Evolutionary conservation across 2,797 vertebrate species (phyloP).

Genomic region (Sebastes iracundus): DNA sequence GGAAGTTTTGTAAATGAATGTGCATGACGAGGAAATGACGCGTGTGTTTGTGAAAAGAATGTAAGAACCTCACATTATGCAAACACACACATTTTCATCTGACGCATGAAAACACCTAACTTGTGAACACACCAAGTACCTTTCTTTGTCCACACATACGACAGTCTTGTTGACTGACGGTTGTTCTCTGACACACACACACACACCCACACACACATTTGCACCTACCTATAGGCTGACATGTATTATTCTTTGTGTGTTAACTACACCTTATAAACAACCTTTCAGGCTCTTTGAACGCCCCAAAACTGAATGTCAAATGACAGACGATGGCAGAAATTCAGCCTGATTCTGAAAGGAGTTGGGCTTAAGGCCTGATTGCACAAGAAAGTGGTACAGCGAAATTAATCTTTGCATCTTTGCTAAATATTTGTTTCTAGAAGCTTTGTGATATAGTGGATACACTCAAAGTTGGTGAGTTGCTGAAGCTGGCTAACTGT

Average conservation of each 20-base stretch:
- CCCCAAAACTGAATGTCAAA: neutral
- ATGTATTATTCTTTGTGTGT: neutral
- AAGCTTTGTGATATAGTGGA: too few relatives aligned
- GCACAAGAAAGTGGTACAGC: neutral
- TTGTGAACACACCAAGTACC: neutral
- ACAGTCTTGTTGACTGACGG: neutral
- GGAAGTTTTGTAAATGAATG: neutral
- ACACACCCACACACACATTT: neutral
- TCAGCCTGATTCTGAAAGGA: neutral
- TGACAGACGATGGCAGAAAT: neutral
- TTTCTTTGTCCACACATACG: neutral
- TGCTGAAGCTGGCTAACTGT: neutral
- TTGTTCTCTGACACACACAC: neutral
- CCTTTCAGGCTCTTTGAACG: neutral
- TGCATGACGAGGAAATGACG: neutral
- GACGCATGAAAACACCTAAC: neutral
- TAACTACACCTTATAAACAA: neutral
- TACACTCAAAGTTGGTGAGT: neutral
- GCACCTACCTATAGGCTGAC: neutral
- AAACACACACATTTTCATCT: neutral
- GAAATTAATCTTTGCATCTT: neutral
- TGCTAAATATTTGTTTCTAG: neutral
- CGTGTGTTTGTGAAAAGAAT: neutral
- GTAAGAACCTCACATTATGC: neutral
- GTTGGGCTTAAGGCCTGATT: neutral